Percentiles rank a stretch among this genome's conserved stretches.
Conservation (phyloP, 2,888 invertebrate species). For the Villa cingulata region DNA sequence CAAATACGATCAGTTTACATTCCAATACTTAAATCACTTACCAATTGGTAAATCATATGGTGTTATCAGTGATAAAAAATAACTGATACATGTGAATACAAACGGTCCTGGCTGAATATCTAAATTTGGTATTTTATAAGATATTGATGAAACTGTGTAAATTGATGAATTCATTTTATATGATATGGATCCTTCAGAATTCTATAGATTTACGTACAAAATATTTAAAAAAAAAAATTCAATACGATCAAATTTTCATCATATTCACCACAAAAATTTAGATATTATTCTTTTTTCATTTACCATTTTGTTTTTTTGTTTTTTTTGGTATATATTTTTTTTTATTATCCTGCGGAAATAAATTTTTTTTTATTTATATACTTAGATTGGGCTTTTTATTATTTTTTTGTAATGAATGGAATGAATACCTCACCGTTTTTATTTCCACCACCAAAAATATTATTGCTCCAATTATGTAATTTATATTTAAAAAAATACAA, state of each 20-base stretch:
- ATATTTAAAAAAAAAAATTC: neutral
- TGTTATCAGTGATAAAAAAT: constrained; percentile 35
- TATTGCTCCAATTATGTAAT: too few species aligned
- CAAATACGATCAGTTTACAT: neutral
- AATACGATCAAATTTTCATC: neutral
- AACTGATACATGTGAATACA: constrained; percentile 34
- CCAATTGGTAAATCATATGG: constrained; percentile 36
- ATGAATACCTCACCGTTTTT: too few species aligned
- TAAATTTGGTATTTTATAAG: constrained; percentile 34
- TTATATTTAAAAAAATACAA: too few species aligned
- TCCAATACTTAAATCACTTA: constrained; percentile 17
- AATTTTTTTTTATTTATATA: too few species aligned
- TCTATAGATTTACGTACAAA: too few species aligned
- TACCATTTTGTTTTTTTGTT: too few species aligned
- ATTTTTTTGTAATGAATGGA: too few species aligned
- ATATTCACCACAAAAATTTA: neutral
- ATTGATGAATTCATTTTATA: neutral
- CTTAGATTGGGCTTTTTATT: too few species aligned
- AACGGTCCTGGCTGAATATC: constrained; percentile 32
- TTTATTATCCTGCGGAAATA: too few species aligned
- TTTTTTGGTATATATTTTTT: too few species aligned
- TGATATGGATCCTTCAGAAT: neutral
- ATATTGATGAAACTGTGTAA: constrained; percentile 20
- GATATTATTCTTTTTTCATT: neutral
- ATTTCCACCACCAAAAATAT: too few species aligned